These are phyloP conservation scores for Blastomussa wellsi DNA, from an alignment of 92 coral and sea anemone species.

Conservation along the genomic window DNA sequence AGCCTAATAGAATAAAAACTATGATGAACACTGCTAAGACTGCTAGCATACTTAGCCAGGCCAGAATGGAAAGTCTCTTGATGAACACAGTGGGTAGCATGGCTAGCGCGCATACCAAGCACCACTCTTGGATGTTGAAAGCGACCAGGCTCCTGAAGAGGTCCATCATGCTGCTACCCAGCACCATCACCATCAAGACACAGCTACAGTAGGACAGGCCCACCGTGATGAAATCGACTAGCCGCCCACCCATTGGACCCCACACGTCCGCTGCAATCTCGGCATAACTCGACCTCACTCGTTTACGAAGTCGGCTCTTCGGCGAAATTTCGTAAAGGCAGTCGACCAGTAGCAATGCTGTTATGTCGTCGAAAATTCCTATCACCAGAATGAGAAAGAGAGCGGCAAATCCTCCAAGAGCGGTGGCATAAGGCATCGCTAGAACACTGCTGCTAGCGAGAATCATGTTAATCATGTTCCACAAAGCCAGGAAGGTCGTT, in stretches of 20 bases:
- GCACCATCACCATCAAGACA: slow-evolving; percentile 60
- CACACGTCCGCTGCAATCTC: slow-evolving; percentile 81
- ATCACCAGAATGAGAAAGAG: slow-evolving; percentile 52
- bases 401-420: slow-evolving; percentile 74
- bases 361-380: slow-evolving; percentile 61
- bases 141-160: slow-evolving; percentile 41
- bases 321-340: slow-evolving; percentile 83
- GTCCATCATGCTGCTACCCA: slow-evolving; percentile 64
- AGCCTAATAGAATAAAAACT: slow-evolving; percentile 60
- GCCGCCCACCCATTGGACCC: slow-evolving; percentile 81
- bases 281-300: slow-evolving; percentile 77
- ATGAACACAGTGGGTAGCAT: slow-evolving; percentile 67
- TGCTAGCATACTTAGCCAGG: slow-evolving; percentile 85
- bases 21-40: slow-evolving; percentile 64
- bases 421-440: slow-evolving; percentile 78
- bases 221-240: slow-evolving; percentile 73
- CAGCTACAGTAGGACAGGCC: slow-evolving; percentile 62
- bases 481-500: slow-evolving; percentile 63
- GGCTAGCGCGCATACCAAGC: slow-evolving; percentile 58
- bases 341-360: slow-evolving; percentile 65
- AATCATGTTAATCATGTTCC: slow-evolving; percentile 85
- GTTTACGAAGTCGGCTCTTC: slow-evolving; percentile 76
- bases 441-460: slow-evolving; percentile 68
- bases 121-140: slow-evolving; percentile 60
- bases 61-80: slow-evolving; percentile 62